Evolutionary conservation across 2,113 vertebrate species (phyloP), one percentile per base, ranked within the genome.

Genomic region (Tapirus terrestris): DNA sequence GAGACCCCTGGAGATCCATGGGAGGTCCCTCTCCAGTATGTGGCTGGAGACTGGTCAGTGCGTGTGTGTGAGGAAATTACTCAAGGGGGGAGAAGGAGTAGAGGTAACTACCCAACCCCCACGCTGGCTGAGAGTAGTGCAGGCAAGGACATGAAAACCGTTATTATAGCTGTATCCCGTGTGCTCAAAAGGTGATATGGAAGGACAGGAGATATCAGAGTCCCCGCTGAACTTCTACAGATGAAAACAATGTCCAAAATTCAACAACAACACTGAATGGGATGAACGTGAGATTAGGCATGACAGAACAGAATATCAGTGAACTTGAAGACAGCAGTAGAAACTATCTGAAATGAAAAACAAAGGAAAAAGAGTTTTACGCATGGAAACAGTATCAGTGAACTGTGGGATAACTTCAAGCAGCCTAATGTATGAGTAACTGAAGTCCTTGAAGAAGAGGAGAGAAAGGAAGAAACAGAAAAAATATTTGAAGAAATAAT

Each of bases 11-110:
- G 63, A 48, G 36, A 65, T 1, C 29, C 21, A 1, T 0, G 2
- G 12, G 16, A 8, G 39, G 20, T 2, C 16, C 33, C 43, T 4
- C 43, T 68, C 14, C 51, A 29, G 23, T 12, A 14, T 11, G 17
- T 3, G 17, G 51, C 63, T 45, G 73, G 58, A n/a, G 20, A 8
- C 25, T 27, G 12, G 25, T n/a, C 29, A 17, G 6, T 2, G 2
- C 0, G 3, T 8, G 16, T 23, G 10, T 0, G 5, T 9, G 43
- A 53, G n/a, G 51, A 45, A 20, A 60, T 12, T 2, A 33, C 53
- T n/a, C 23, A 5, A n/a, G 6, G 17, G 9, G 31, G 17, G 56
- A 29, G 25, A 48, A 23, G 33, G 60, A 31, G 21, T 1, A 31
- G 60, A 29, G 43, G 23, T 6, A 29, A 36, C 33, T 61, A 36